A percentile compares a stretch with the other conserved stretches of the same genome.
Conservation (phyloP, 2,888 invertebrate genomes). For the Thelaira solivaga region DNA sequence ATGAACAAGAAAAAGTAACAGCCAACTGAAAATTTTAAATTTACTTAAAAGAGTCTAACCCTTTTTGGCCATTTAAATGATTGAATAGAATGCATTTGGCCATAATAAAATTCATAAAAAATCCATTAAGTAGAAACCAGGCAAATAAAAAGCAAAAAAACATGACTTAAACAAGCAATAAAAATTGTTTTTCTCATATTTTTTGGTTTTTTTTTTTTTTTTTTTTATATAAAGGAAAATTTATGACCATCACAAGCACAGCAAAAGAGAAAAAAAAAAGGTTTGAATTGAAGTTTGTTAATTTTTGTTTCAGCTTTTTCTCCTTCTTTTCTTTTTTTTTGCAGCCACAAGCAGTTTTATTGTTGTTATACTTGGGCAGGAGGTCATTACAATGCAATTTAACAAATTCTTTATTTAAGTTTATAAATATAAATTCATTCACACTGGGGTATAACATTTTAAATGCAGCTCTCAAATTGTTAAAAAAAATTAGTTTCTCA, state of each 20-base stretch:
- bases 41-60: not conserved
- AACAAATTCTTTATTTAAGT: not conserved
- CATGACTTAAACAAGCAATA: not conserved
- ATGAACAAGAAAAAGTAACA: not conserved
- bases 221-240: conserved; percentile 22
- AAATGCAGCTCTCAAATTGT: no score
- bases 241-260: conserved; percentile 7
- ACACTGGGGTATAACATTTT: no score
- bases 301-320: no score
- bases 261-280: conserved; percentile 2
- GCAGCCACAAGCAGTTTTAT: no score
- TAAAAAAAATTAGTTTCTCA: not conserved
- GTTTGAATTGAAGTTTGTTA: not conserved
- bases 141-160: not conserved
- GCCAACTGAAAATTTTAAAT: not conserved
- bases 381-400: not conserved
- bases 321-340: no score
- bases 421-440: no score
- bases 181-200: conserved; percentile 7
- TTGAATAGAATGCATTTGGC: not conserved
- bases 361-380: not conserved
- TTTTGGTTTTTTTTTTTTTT: no score
- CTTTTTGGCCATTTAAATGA: not conserved
- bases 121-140: not conserved
- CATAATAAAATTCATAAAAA: not conserved